Percentiles rank a stretch among this genome's conserved stretches.
These are phyloP conservation scores for Octonoba sinensis DNA, from an alignment of 2,888 invertebrate species.

Conservation along the genomic window DNA sequence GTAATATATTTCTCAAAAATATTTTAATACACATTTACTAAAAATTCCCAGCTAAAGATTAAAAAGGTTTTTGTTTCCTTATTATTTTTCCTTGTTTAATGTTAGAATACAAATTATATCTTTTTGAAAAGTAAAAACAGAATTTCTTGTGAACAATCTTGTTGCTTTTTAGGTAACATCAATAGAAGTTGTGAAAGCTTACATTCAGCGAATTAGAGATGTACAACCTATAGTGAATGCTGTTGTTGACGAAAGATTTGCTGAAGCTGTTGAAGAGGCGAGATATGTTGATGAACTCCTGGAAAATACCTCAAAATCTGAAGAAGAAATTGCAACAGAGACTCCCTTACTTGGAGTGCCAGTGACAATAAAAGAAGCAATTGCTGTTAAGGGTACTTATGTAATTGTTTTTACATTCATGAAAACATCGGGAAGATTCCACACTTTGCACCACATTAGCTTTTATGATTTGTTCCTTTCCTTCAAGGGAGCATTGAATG, in stretches of 20 bases:
- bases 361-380: slow-evolving; percentile 90
- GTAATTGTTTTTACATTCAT: too few relatives aligned
- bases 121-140: not conserved
- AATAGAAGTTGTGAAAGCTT: slow-evolving; percentile 80
- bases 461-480: too few relatives aligned
- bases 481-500: too few relatives aligned
- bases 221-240: slow-evolving; percentile 86
- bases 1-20: too few relatives aligned
- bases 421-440: too few relatives aligned
- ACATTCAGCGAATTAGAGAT: slow-evolving; percentile 82
- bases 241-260: slow-evolving; percentile 84
- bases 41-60: too few relatives aligned
- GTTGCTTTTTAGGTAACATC: slow-evolving; percentile 31
- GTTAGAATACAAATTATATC: not conserved
- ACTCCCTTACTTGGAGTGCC: slow-evolving; percentile 90
- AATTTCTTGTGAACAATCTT: not conserved
- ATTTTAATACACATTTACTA: too few relatives aligned
- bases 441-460: too few relatives aligned
- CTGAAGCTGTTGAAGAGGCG: slow-evolving; percentile 84
- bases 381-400: slow-evolving; percentile 80
- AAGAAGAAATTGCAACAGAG: slow-evolving; percentile 77
- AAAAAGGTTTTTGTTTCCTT: too few relatives aligned
- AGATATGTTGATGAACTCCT: slow-evolving; percentile 80
- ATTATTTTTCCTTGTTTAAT: not conserved
- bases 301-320: slow-evolving; percentile 75